Base-by-base conservation (phyloP, 1,140 invertebrate genomes). In the Drosophila pachea region DNA sequence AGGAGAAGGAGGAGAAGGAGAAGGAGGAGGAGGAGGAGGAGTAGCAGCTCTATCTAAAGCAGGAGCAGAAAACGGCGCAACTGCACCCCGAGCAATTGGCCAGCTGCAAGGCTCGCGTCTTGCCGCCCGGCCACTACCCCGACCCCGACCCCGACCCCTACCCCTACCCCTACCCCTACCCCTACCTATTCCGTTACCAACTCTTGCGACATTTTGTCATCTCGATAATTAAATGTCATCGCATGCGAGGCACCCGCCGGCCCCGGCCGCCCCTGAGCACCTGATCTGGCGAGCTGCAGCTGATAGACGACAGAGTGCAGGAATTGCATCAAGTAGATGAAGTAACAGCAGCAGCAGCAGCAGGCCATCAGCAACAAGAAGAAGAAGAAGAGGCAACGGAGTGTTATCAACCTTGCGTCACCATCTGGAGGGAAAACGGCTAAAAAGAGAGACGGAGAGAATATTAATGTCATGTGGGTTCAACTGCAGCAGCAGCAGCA, bases 391-490 rank as follows among this genome's bases (percentile, higher is more conserved):
- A 22, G 4, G 14, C 3, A n/a, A n/a, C n/a, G 22, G 33, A 16
- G 43, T 4, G 9, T 12, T 22, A 22, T 22, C 22, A 22, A 22
- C 22, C 22, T 22, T 22, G 22, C 22, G 9, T 4, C 5, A 14
- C 48, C 36, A 54, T 38, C 48, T 53, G 50, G 45, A 43, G 65
- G 53, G 14, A 54, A 14, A 8, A 47, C 5, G 47, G 47, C 22
- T 22, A 7, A 42, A 4, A 47, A 11, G 16, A 29, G 11, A 16
- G 0, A 31, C 36, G 12, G 29, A 8, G 16, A 48, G 38, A 61
- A 67, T 16, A 38, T 45, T 76, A 84, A 75, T 82, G 78, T 83
- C 78, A 83, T 82, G 78, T 82, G 78, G 78, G 78, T 72, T 78
- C 78, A 73, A 14, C 33, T 31, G 47, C 47, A 48, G 22, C 22